Base-by-base conservation (phyloP, 2,113 vertebrate species). In the Ariopsis seemanni region DNA sequence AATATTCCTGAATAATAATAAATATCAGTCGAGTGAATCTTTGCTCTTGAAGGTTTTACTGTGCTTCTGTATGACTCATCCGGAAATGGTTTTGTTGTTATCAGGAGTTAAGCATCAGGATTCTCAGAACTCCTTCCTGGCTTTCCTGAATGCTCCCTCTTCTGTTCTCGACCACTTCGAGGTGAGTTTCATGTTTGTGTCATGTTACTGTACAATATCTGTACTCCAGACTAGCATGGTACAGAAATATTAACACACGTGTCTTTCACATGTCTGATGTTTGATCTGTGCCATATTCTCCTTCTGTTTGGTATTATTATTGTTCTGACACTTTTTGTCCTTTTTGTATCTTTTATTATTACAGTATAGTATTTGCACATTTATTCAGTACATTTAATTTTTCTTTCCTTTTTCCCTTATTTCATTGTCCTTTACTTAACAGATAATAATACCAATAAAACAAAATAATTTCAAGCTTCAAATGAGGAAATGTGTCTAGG, bases 71-170 rank as follows among this genome's bases (percentile, higher is more conserved):
- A 8, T 74, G 52, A 74, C 50, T 86, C n/a, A 9, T 27, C 15
- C 7, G 78, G 62, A 92, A 81, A 88, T 88, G 90, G 84, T 88
- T 90, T 42, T 42, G 42, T 89, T 95, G 88, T 92, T 90, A 95
- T 90, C 93, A 99, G 98, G 98, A 95, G 97, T 99, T 94, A 99
- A 99, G 95, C 98, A 98, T 95, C 98, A 97, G 95, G 98, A 99
- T 95, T 98, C 98, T 95, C 97, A 99, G 96, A 98, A 97, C 96
- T 99, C 98, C 94, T 98, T 99, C 96, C 93, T 99, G 95, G 98
- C 98, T 93, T 99, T 99, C 94, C 96, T 99, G 94, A 99, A 99
- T 91, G 96, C 97, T 88, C 98, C 97, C 93, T 96, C 97, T 94
- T 98, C 98, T 91, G 96, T 96, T 86, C 95, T 97, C 89, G 98